Conservation (phyloP, 1,140 invertebrate species). For the Sitobion miscanthi region DNA sequence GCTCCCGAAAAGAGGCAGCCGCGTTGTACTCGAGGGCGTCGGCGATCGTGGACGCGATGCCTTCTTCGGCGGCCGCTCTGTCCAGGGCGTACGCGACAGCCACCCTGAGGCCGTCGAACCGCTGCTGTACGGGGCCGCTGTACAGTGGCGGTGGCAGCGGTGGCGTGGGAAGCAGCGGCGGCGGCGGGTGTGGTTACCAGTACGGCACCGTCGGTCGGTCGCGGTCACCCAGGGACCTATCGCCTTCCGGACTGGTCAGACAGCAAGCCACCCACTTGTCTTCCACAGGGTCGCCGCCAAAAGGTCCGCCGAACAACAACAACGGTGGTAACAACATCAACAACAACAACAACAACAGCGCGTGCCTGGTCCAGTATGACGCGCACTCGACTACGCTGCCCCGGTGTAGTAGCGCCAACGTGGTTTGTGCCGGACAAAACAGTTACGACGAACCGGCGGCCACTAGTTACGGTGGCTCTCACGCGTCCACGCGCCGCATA, state of each 20-base stretch:
- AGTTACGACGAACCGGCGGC: conserved; percentile 5
- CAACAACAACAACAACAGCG: conserved; percentile 4
- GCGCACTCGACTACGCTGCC: background rate
- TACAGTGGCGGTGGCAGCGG: background rate
- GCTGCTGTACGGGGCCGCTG: conserved; percentile 45
- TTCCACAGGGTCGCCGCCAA: conserved; percentile 47
- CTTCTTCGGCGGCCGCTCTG: conserved; percentile 28
- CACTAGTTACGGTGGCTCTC: background rate
- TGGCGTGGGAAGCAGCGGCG: background rate
- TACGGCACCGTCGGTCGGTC: conserved; percentile 10
- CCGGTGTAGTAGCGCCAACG: conserved; percentile 43
- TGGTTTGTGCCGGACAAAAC: conserved; percentile 16
- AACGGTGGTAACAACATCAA: background rate
- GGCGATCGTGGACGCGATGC: conserved; percentile 50
- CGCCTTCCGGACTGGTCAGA: conserved; percentile 43
- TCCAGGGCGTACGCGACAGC: conserved; percentile 50
- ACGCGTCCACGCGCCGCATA: conserved; percentile 25
- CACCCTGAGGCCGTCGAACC: conserved; percentile 53
- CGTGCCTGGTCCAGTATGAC: conserved; percentile 46
- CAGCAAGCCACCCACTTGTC: conserved; percentile 38
- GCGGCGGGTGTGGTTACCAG: conserved; percentile 4
- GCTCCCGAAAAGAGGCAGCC: background rate
- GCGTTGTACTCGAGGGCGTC: conserved; percentile 35
- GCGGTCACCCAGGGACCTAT: conserved; percentile 47
- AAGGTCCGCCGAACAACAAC: background rate